Conservation (phyloP, 2,888 invertebrate species). For the Physocephala rufipes region DNA sequence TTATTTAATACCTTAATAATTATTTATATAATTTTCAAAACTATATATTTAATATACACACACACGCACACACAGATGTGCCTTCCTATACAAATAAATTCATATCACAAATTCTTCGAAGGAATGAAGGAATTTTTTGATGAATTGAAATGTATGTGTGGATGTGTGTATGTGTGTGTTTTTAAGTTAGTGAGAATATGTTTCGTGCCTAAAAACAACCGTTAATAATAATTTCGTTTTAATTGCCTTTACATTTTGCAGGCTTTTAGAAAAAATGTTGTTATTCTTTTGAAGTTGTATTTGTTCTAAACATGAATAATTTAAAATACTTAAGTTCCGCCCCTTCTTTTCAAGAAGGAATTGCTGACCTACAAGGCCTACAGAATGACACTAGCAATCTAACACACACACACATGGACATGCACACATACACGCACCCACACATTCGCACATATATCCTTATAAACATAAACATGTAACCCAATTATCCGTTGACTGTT, state of each 20-base stretch:
- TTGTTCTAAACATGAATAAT: constrained; percentile 34
- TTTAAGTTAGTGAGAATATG: not conserved
- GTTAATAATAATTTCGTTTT: constrained; percentile 20
- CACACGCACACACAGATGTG: no score
- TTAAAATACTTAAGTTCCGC: constrained; percentile 16
- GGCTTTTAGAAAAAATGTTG: not conserved
- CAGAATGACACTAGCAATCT: constrained; percentile 9
- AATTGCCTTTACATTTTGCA: constrained; percentile 27
- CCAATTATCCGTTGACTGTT: constrained; percentile 17
- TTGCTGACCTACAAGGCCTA: constrained; percentile 28
- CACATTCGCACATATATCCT: no score
- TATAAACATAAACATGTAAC: constrained; percentile 5
- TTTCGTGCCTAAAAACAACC: not conserved
- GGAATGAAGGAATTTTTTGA: no score
- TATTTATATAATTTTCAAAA: no score
- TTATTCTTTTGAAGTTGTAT: constrained; percentile 15
- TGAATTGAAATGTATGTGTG: no score
- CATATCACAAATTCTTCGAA: no score
- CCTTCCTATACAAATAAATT: no score
- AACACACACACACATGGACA: constrained; percentile 4
- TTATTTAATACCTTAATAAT: no score
- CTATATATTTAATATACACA: no score
- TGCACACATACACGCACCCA: not conserved
- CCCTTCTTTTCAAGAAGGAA: no score
- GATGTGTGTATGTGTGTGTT: not conserved